These are phyloP conservation scores for Trichopria drosophilae DNA, from an alignment of 2,888 invertebrate genomes.

Conservation along the genomic window DNA sequence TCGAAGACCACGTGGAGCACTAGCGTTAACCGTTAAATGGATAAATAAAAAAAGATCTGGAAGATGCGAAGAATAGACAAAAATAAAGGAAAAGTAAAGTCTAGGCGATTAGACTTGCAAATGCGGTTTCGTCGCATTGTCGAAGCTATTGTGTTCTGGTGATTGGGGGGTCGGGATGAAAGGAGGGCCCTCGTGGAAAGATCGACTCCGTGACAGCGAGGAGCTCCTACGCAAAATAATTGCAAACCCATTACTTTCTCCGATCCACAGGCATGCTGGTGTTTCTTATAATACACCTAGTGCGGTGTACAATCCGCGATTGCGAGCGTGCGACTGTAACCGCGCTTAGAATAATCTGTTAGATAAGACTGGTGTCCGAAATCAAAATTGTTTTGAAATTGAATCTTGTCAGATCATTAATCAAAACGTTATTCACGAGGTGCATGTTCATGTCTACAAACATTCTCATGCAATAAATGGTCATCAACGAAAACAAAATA, in stretches of 20 bases:
- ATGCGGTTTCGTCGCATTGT: conserved; percentile 7
- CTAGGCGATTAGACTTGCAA: conserved; percentile 37
- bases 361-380: background rate
- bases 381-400: too few relatives aligned
- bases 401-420: too few relatives aligned
- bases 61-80: too few relatives aligned
- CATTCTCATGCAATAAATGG: too few relatives aligned
- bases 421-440: too few relatives aligned
- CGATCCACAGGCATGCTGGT: conserved; percentile 38
- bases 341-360: conserved; percentile 1
- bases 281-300: too few relatives aligned
- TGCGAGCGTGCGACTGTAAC: background rate
- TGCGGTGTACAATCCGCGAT: background rate
- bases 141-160: conserved; percentile 24
- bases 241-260: conserved; percentile 55
- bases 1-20: too few relatives aligned
- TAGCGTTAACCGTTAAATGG: background rate
- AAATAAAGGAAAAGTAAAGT: too few relatives aligned
- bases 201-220: conserved; percentile 8
- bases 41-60: conserved; percentile 23
- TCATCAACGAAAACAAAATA: too few relatives aligned
- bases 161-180: background rate
- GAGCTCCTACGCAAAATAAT: conserved; percentile 51
- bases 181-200: conserved; percentile 14
- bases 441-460: too few relatives aligned